Percentiles rank a stretch among this genome's conserved stretches.
Evolutionary conservation across 2,888 invertebrate genomes (phyloP).

Genomic region (Sacculina carcini): DNA sequence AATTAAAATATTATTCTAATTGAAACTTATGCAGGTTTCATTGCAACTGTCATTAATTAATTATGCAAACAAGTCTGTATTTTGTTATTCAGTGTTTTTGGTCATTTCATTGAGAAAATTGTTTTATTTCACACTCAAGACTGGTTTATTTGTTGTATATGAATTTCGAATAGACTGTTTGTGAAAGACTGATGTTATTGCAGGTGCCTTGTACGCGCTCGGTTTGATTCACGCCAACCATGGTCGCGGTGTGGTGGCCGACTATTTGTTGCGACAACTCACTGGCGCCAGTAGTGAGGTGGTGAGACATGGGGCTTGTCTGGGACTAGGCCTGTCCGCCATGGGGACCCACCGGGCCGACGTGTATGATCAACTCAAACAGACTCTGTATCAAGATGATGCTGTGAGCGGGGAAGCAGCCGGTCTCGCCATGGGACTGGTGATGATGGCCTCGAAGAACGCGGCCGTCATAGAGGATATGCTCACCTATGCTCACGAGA

Average conservation of each 20-base stretch:
- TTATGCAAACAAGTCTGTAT: too few relatives aligned
- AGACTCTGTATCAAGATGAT: slow-evolving; percentile 91
- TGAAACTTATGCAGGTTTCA: too few relatives aligned
- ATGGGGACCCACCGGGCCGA: slow-evolving; percentile 92
- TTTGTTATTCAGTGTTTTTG: too few relatives aligned
- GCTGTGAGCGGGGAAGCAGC: slow-evolving; percentile 98
- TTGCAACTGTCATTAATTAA: too few relatives aligned
- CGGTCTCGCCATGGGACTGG: slow-evolving; percentile 96
- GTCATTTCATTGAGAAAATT: too few relatives aligned
- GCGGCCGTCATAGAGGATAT: slow-evolving; percentile 71
- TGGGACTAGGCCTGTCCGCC: slow-evolving; percentile 86
- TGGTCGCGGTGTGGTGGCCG: slow-evolving; percentile 68
- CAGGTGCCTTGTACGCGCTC: slow-evolving; percentile 77
- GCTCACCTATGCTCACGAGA: slow-evolving; percentile 39
- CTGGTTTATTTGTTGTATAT: too few relatives aligned
- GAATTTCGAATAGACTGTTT: too few relatives aligned
- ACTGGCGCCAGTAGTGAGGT: slow-evolving; percentile 89
- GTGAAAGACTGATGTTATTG: too few relatives aligned
- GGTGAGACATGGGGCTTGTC: slow-evolving; percentile 89
- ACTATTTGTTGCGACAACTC: slow-evolving; percentile 78
- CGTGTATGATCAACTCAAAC: slow-evolving; percentile 85
- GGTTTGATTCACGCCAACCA: slow-evolving; percentile 98
- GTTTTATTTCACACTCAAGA: too few relatives aligned
- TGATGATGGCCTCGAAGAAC: slow-evolving; percentile 88
- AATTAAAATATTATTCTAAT: too few relatives aligned